Evolutionary conservation across 2,888 invertebrate genomes (phyloP).

Genomic region (Hemistola chrysoprasaria): DNA sequence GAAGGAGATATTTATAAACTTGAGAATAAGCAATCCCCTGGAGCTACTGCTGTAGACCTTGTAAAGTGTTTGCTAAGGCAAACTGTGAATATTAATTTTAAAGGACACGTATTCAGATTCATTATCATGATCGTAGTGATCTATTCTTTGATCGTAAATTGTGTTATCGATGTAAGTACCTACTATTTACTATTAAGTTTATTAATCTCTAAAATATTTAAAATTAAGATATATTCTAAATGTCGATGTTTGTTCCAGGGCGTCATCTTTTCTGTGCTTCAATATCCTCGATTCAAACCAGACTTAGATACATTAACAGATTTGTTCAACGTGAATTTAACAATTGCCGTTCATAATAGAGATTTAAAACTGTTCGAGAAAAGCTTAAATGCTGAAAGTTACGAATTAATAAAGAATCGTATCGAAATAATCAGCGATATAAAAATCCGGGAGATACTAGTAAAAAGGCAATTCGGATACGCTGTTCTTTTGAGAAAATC

Average conservation of each 20-base stretch:
- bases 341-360: conserved; percentile 60
- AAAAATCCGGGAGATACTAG: conserved; percentile 58
- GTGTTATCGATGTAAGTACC: conserved; percentile 70
- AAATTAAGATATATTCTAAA: no score
- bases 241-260: conserved; percentile 58
- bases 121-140: conserved; percentile 55
- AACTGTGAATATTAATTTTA: conserved; percentile 61
- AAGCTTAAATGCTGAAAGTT: conserved; percentile 43
- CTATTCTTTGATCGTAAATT: conserved; percentile 69
- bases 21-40: conserved; percentile 40
- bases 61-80: conserved; percentile 70
- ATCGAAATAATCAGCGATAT: conserved; percentile 61
- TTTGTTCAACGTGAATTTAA: conserved; percentile 52
- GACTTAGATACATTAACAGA: conserved; percentile 52
- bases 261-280: conserved; percentile 67
- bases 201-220: no score
- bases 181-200: not conserved
- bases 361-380: conserved; percentile 57
- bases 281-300: conserved; percentile 59
- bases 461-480: conserved; percentile 61
- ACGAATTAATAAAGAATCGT: conserved; percentile 47
- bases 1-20: conserved; percentile 52
- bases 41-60: conserved; percentile 53
- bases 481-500: conserved; percentile 76
- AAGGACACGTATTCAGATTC: conserved; percentile 59